phyloP scores from a whole-genome alignment of 2,113 vertebrate species.

The Daphoenositta chrysoptera region DNA sequence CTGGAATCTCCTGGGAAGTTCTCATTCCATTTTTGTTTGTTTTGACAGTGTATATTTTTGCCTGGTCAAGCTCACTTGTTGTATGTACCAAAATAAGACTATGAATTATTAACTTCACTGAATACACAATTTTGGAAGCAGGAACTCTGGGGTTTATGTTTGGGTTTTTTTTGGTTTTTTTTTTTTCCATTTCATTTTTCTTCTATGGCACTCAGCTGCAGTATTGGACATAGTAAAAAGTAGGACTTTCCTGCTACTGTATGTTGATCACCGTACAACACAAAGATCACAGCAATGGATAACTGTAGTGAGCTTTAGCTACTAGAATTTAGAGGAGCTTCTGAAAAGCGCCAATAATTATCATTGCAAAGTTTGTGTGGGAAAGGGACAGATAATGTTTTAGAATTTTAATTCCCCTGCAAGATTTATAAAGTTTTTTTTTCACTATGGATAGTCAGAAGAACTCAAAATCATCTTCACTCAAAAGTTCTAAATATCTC shows the following conservation, averaged over 20 bases:
- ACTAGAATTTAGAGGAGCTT: neutral
- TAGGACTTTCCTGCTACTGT: neutral
- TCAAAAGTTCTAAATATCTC: neutral
- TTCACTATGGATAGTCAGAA: neutral
- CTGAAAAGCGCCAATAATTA: neutral
- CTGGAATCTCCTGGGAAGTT: neutral
- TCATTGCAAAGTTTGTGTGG: neutral
- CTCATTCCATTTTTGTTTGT: neutral
- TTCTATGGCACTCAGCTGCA: neutral
- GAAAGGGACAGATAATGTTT: neutral
- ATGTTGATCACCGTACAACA: neutral
- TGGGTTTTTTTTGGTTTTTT: no score
- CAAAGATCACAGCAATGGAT: neutral
- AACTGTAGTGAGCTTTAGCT: neutral
- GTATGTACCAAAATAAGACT: neutral
- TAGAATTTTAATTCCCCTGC: neutral
- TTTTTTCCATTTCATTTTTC: neutral
- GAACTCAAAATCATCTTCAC: neutral
- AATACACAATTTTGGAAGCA: neutral
- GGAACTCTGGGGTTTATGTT: neutral
- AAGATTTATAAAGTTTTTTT: neutral
- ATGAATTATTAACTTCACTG: neutral
- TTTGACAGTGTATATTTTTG: neutral
- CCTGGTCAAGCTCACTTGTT: neutral
- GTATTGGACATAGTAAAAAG: neutral